Evolutionary conservation across 2,797 vertebrate species (phyloP).

Genomic region (Yasuhikotakia modesta): DNA sequence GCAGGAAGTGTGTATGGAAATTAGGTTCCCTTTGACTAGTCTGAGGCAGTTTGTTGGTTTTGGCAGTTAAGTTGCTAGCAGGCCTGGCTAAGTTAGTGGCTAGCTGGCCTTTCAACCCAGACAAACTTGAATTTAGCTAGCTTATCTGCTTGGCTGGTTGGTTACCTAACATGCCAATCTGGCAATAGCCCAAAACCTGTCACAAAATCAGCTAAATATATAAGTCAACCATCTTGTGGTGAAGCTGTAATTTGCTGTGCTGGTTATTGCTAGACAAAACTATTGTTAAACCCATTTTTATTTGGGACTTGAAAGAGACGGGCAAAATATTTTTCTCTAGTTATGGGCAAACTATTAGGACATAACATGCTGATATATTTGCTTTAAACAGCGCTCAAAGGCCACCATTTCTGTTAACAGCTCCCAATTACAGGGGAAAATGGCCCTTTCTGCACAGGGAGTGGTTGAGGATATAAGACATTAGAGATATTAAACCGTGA

Average conservation of each 20-base stretch:
- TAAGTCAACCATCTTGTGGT: not conserved
- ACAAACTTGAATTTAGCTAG: not conserved
- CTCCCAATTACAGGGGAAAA: slow-evolving; percentile 32
- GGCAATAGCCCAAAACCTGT: not conserved
- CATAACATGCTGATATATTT: slow-evolving; percentile 29
- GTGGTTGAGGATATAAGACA: slow-evolving; percentile 41
- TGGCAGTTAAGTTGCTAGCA: no score
- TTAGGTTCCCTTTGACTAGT: not conserved
- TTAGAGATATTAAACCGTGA: slow-evolving; percentile 48
- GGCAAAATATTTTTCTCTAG: not conserved
- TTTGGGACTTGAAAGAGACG: not conserved
- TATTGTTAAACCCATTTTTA: not conserved
- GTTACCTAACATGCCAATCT: not conserved
- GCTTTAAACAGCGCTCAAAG: slow-evolving; percentile 28
- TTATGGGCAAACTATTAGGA: not conserved
- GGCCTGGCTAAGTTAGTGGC: not conserved
- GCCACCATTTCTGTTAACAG: slow-evolving; percentile 12
- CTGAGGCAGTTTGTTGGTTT: not conserved
- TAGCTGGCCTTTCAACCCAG: no score
- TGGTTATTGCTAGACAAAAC: not conserved
- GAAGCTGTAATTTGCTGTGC: not conserved
- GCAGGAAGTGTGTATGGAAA: not conserved
- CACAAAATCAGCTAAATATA: not conserved
- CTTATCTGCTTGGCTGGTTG: not conserved
- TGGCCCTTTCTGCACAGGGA: slow-evolving; percentile 3